Percentiles rank a stretch among this genome's conserved stretches.
phyloP scores from a whole-genome alignment of 2,113 vertebrate species.

The Pionites leucogaster region DNA sequence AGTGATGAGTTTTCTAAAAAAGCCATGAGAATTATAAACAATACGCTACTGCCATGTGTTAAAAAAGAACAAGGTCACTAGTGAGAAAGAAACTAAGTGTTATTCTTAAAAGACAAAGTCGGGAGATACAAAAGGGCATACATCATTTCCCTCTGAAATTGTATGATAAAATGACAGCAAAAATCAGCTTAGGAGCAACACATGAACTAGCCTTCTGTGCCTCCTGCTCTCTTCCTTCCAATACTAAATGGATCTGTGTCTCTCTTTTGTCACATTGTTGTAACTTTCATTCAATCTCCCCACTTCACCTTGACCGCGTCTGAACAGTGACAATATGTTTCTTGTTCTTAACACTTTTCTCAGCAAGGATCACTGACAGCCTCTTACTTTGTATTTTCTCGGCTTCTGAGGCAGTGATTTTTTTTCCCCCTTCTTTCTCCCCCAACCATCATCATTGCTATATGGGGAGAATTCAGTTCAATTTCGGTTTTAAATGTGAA shows the following conservation, averaged over 20 bases:
- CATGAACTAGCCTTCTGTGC: conserved; percentile 48
- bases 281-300: conserved; percentile 56
- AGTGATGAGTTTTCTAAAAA: background rate
- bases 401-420: conserved; percentile 12
- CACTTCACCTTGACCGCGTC: conserved; percentile 57
- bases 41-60: conserved; percentile 9
- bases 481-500: conserved; percentile 60
- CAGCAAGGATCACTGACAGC: conserved; percentile 61
- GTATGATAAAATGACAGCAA: conserved; percentile 62
- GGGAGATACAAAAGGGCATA: conserved; percentile 69
- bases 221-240: conserved; percentile 59
- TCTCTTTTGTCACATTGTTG: conserved; percentile 71
- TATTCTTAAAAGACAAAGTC: conserved; percentile 71
- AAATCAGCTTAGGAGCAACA: conserved; percentile 64
- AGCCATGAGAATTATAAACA: conserved; percentile 31
- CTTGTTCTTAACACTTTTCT: conserved; percentile 62
- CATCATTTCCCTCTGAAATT: conserved; percentile 72
- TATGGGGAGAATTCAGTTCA: conserved; percentile 48
- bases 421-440: background rate
- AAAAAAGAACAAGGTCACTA: conserved; percentile 32
- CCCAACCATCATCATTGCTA: conserved; percentile 15
- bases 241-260: conserved; percentile 62
- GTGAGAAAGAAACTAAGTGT: conserved; percentile 61
- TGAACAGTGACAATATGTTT: conserved; percentile 58
- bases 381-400: conserved; percentile 62